Base-by-base conservation (phyloP, 2,113 vertebrate genomes). In the Uria lomvia region DNA sequence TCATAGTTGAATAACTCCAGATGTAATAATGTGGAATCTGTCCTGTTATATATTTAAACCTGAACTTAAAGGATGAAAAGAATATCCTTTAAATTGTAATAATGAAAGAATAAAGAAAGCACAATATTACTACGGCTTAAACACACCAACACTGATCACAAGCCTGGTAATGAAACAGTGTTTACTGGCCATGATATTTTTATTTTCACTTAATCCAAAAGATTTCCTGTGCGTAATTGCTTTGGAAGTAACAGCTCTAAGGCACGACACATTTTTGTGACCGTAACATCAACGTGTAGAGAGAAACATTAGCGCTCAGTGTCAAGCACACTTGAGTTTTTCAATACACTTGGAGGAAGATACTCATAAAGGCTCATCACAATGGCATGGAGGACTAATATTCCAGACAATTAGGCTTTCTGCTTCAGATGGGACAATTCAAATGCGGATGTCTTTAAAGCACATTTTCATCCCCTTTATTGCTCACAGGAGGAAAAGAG, bases 291-390 rank as follows among this genome's bases (percentile, higher is more conserved):
- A 68, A 96, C 26, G 26, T 86, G 66, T 47, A 80, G 87, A 96
- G 92, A 94, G 68, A 70, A 95, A 94, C 93, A 94, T 97, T 97
- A 97, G 96, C 82, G 62, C 89, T 97, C 95, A 83, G 93, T 97
- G 97, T 97, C 90, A 98, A 97, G 97, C 96, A 95, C 78, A 95
- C 96, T 97, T 98, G 98, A 98, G 97, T 96, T 98, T 98, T 98
- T 93, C 97, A 88, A 58, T 88, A 68, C 50, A 97, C 95, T 96
- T 95, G 71, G 70, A 96, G 95, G 94, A 97, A 95, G 92, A 91
- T 88, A 90, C 83, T 97, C 88, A 71, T 95, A 96, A 97, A 97
- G 91, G 90, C 73, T 63, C 66, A 76, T 68, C 58, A 94, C 94
- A 95, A 95, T 88, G 90, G 91, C 84, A 66, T 72, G 78, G 87